phyloP scores from a whole-genome alignment of 2,113 vertebrate species.

The Bos indicus region DNA sequence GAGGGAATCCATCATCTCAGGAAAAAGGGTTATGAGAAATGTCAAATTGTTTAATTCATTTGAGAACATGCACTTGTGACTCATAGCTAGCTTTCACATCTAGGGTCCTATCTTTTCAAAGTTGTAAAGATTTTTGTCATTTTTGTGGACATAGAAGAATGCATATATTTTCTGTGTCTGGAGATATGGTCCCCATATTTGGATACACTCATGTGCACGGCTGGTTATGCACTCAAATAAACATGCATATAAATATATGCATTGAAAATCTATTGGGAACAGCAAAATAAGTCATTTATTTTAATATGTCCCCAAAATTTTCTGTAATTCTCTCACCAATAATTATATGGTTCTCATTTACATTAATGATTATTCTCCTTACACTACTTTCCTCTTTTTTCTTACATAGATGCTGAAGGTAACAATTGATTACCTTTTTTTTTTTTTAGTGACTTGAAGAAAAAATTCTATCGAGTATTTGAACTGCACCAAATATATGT shows the following conservation, averaged over 20 bases:
- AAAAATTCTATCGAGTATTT: neutral
- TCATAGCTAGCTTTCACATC: neutral
- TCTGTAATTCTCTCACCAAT: neutral
- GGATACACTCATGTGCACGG: neutral
- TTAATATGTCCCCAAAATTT: neutral
- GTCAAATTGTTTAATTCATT: neutral
- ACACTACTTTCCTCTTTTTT: neutral
- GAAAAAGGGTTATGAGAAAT: neutral
- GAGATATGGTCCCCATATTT: rapidly evolving
- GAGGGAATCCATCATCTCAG: neutral
- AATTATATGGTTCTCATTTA: neutral
- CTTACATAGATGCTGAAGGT: neutral
- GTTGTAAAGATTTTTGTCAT: neutral
- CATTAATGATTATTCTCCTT: neutral
- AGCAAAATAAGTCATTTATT: neutral
- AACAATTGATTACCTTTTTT: neutral
- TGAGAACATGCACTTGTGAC: neutral
- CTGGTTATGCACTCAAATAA: neutral
- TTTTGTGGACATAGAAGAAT: neutral
- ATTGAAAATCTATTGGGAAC: neutral
- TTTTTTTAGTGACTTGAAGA: neutral
- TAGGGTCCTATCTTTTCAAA: neutral
- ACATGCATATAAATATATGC: neutral
- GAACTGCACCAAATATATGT: neutral
- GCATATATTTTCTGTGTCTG: neutral